Evolutionary conservation across 2,797 vertebrate genomes (phyloP).

Genomic region (Gila robusta): DNA sequence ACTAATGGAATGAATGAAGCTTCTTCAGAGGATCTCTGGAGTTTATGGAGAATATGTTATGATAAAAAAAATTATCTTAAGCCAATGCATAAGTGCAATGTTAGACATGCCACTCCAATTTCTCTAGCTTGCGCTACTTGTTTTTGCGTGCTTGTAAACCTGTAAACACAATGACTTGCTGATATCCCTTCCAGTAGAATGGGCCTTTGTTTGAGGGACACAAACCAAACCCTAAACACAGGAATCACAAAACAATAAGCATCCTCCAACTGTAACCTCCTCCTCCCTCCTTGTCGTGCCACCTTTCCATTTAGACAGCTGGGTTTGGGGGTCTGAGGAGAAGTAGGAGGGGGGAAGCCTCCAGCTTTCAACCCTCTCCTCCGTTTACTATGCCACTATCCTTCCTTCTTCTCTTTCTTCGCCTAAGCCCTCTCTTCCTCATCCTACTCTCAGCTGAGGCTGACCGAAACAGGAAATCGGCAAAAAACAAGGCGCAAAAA

Average conservation of each 20-base stretch:
- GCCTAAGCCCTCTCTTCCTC: slow-evolving; percentile 62
- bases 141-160: slow-evolving; percentile 42
- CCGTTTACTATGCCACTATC: slow-evolving; percentile 72
- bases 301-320: slow-evolving; percentile 63
- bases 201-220: slow-evolving; percentile 54
- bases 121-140: neutral
- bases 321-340: slow-evolving; percentile 55
- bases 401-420: slow-evolving; percentile 80
- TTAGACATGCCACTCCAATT: neutral
- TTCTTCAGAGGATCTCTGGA: neutral
- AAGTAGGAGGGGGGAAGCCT: slow-evolving; percentile 62
- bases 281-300: slow-evolving; percentile 52
- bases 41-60: neutral
- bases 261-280: slow-evolving; percentile 59
- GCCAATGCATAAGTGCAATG: neutral
- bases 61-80: neutral
- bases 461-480: slow-evolving; percentile 56
- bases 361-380: slow-evolving; percentile 76
- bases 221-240: slow-evolving; percentile 60
- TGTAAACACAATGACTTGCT: slow-evolving; percentile 55
- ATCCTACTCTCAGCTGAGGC: slow-evolving; percentile 38
- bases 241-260: slow-evolving; percentile 69
- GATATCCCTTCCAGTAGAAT: slow-evolving; percentile 54
- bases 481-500: slow-evolving; percentile 65
- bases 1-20: neutral